Conservation (phyloP, 2,797 vertebrate species). For the Sphaeramia orbicularis region DNA sequence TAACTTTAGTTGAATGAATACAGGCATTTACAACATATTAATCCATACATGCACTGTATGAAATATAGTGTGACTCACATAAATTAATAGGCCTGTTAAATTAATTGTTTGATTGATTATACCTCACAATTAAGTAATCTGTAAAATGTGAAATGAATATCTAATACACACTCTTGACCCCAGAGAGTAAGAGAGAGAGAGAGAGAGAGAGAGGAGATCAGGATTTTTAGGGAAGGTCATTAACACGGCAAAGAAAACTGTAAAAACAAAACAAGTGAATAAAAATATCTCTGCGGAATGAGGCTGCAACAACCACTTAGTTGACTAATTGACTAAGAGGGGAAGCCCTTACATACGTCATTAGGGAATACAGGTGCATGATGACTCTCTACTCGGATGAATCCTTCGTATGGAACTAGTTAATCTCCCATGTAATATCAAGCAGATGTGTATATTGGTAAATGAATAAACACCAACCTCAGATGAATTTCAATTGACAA, state of each 20-base stretch:
- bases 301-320: constrained; percentile 69
- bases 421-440: constrained; percentile 80
- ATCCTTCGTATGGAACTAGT: constrained; percentile 74
- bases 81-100: constrained; percentile 44
- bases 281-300: constrained; percentile 52
- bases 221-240: constrained; percentile 7
- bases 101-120: constrained; percentile 61
- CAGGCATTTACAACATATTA: constrained; percentile 64
- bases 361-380: constrained; percentile 78
- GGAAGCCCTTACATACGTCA: constrained; percentile 71
- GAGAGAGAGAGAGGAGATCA: neutral
- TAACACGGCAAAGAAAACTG: neutral
- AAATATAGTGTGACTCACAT: constrained; percentile 41
- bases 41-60: constrained; percentile 54
- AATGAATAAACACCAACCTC: constrained; percentile 66
- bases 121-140: constrained; percentile 44
- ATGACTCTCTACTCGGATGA: constrained; percentile 67
- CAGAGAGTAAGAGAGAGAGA: no score
- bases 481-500: constrained; percentile 57
- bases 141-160: constrained; percentile 36
- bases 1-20: constrained; percentile 74
- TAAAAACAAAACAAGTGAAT: constrained; percentile 39
- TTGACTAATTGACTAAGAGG: constrained; percentile 75
- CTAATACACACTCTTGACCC: constrained; percentile 23
- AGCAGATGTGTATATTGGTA: constrained; percentile 70